Conservation (phyloP, 2,113 vertebrate species). For the Hemicordylus capensis region DNA sequence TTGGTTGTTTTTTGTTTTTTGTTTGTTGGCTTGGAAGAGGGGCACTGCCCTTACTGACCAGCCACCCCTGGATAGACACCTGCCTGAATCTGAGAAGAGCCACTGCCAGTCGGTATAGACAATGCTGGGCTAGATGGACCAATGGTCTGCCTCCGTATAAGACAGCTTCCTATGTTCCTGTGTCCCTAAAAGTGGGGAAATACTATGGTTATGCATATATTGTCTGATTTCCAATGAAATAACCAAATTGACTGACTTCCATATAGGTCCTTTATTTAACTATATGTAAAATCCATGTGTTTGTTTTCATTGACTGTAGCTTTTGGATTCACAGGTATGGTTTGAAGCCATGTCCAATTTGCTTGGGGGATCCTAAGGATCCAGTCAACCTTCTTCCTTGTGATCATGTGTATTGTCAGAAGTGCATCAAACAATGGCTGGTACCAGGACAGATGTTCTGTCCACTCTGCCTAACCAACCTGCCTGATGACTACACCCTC, state of each 20-base stretch:
- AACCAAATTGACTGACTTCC: no score
- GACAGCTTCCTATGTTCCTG: no score
- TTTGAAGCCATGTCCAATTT: slow-evolving; percentile 76
- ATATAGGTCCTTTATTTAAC: no score
- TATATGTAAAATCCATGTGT: neutral
- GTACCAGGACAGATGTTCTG: slow-evolving; percentile 80
- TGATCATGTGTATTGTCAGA: slow-evolving; percentile 82
- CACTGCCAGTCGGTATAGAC: no score
- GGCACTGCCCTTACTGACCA: no score
- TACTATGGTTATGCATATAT: neutral
- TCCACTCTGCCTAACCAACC: slow-evolving; percentile 73
- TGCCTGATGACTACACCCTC: slow-evolving; percentile 66
- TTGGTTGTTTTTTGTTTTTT: no score
- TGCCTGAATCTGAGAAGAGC: no score
- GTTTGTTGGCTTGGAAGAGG: no score
- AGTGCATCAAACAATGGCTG: slow-evolving; percentile 81
- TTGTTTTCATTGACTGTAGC: neutral
- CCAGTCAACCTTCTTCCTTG: slow-evolving; percentile 88
- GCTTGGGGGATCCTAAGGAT: slow-evolving; percentile 79
- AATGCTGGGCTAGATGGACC: no score
- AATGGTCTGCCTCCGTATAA: no score
- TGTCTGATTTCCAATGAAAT: neutral
- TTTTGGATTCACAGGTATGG: slow-evolving; percentile 73
- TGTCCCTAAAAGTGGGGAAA: neutral
- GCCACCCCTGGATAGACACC: no score